These are phyloP conservation scores for Melanotaenia pygmaea DNA, from an alignment of 2,797 vertebrate genomes.

Conservation along the genomic window DNA sequence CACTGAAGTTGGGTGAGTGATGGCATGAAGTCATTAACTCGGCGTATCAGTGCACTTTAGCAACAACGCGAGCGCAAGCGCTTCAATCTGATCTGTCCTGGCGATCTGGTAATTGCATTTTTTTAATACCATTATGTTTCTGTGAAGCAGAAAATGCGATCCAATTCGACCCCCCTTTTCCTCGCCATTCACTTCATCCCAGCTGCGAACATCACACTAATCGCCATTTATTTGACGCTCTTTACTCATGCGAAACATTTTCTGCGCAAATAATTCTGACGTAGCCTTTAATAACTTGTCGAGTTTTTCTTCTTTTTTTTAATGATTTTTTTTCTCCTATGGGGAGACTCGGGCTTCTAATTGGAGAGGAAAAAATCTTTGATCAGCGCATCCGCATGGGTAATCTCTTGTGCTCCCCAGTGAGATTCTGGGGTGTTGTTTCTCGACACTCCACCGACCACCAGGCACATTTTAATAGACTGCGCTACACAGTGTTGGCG, in stretches of 20 bases:
- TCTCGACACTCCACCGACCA: constrained; percentile 66
- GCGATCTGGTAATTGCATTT: constrained; percentile 59
- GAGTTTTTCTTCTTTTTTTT: background rate
- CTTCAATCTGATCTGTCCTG: constrained; percentile 30
- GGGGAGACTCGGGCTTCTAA: constrained; percentile 38
- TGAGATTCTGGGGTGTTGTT: constrained; percentile 74
- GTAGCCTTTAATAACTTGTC: constrained; percentile 30
- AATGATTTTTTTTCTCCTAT: constrained; percentile 6
- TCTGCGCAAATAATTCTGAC: constrained; percentile 35
- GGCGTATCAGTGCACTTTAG: constrained; percentile 49
- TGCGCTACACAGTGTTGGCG: constrained; percentile 56
- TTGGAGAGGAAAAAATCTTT: constrained; percentile 52
- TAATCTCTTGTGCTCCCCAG: constrained; percentile 47
- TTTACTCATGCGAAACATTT: constrained; percentile 40
- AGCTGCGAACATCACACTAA: constrained; percentile 53
- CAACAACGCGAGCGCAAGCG: constrained; percentile 23
- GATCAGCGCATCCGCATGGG: constrained; percentile 53
- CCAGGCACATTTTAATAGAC: constrained; percentile 73
- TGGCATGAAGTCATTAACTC: constrained; percentile 55
- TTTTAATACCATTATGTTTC: constrained; percentile 51
- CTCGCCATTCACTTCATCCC: constrained; percentile 23
- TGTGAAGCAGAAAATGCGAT: constrained; percentile 60
- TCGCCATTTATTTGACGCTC: constrained; percentile 43
- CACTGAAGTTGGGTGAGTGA: constrained; percentile 43
- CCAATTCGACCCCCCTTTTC: constrained; percentile 37